phyloP scores from a whole-genome alignment of 2,888 invertebrate species.

The Rapana venosa region DNA sequence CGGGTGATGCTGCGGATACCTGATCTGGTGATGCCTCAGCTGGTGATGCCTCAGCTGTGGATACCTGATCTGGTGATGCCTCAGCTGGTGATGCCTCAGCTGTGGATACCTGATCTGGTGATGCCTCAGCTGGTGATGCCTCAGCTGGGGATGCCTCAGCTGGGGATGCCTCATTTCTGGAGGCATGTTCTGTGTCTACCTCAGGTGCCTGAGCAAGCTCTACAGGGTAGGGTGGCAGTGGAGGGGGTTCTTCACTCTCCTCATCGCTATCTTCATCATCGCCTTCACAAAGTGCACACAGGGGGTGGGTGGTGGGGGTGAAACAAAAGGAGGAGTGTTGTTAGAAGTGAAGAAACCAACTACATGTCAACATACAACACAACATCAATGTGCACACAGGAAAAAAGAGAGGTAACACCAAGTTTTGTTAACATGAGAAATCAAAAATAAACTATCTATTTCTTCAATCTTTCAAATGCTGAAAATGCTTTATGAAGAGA shows the following conservation, averaged over 20 bases:
- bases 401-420: background rate
- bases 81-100: too few species aligned
- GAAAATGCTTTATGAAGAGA: too few species aligned
- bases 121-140: background rate
- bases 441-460: background rate
- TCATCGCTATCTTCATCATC: background rate
- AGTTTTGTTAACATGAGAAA: background rate
- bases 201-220: background rate
- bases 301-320: background rate
- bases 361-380: background rate
- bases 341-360: too few species aligned
- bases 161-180: background rate
- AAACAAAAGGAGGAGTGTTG: background rate
- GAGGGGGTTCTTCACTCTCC: background rate
- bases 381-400: conserved; percentile 1
- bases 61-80: too few species aligned
- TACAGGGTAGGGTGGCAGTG: background rate
- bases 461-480: too few species aligned
- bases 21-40: too few species aligned
- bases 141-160: background rate
- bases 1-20: background rate
- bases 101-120: background rate
- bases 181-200: background rate
- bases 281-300: background rate
- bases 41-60: too few species aligned